Evolutionary conservation across 2,888 invertebrate genomes (phyloP).

Genomic region (Eupithecia subumbrata): DNA sequence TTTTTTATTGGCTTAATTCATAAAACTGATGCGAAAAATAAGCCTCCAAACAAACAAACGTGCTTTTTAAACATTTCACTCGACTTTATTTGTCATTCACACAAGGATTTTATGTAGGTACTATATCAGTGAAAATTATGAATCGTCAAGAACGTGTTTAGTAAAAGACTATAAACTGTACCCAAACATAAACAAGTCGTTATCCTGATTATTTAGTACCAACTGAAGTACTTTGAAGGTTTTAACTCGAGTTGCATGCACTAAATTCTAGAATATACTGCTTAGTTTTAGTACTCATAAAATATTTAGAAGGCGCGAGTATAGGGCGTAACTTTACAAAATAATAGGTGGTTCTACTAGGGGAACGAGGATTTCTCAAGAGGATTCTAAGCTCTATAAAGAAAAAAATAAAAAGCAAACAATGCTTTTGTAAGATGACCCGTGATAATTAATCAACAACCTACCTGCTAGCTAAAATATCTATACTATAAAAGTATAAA

Average conservation of each 20-base stretch:
- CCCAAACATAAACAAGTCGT: conserved; percentile 10
- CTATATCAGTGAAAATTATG: not conserved
- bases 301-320: conserved; percentile 8
- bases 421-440: not conserved
- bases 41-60: not conserved
- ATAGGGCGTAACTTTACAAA: conserved; percentile 3
- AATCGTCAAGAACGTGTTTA: not conserved
- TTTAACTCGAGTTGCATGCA: conserved; percentile 1
- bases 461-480: not conserved
- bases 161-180: not conserved
- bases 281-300: conserved; percentile 10
- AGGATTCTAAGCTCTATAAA: not conserved
- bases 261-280: conserved; percentile 10
- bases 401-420: no score
- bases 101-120: not conserved
- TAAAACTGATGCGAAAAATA: not conserved
- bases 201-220: conserved; percentile 14
- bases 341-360: not conserved
- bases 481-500: not conserved
- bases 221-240: conserved; percentile 15
- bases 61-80: not conserved
- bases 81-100: not conserved
- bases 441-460: no score
- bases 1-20: not conserved
- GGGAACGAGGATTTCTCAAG: not conserved